A percentile compares a stretch with the other conserved stretches of the same genome.
phyloP scores from a whole-genome alignment of 2,888 invertebrate genomes.

The Tenthredo amoena region DNA sequence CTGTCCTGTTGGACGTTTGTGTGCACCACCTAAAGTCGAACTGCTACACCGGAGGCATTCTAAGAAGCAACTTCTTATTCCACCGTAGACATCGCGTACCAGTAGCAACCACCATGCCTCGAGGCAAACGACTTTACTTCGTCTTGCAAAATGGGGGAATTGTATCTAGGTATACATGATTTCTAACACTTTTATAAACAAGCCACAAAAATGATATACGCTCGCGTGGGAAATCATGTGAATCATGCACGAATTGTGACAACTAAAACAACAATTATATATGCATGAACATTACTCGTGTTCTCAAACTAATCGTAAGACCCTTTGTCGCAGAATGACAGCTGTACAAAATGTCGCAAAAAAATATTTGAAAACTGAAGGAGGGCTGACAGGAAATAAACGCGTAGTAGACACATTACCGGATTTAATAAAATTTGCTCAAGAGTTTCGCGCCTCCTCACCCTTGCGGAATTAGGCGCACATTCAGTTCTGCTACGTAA shows the following conservation, averaged over 20 bases:
- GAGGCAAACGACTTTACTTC: conserved; percentile 40
- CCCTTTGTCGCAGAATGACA: neutral
- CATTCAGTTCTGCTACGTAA: neutral
- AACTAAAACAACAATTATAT: neutral
- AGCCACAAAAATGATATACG: neutral
- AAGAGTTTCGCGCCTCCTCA: neutral
- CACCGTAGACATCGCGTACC: conserved; percentile 43
- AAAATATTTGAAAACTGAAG: neutral
- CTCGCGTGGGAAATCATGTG: neutral
- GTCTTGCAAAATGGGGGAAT: conserved; percentile 33
- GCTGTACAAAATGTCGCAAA: neutral
- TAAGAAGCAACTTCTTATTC: conserved; percentile 50
- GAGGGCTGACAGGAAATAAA: neutral
- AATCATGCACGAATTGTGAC: neutral
- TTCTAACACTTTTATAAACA: neutral
- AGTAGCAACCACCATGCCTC: conserved; percentile 17
- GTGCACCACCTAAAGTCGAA: conserved; percentile 62
- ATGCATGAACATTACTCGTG: neutral
- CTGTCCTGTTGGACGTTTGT: conserved; percentile 56
- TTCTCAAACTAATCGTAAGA: neutral
- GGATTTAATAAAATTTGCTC: conserved; percentile 27
- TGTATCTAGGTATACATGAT: neutral
- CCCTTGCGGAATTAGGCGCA: conserved; percentile 1
- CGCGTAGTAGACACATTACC: conserved; percentile 15
- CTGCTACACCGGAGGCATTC: conserved; percentile 46